phyloP scores from a whole-genome alignment of 2,113 vertebrate species.

The Sander vitreus region DNA sequence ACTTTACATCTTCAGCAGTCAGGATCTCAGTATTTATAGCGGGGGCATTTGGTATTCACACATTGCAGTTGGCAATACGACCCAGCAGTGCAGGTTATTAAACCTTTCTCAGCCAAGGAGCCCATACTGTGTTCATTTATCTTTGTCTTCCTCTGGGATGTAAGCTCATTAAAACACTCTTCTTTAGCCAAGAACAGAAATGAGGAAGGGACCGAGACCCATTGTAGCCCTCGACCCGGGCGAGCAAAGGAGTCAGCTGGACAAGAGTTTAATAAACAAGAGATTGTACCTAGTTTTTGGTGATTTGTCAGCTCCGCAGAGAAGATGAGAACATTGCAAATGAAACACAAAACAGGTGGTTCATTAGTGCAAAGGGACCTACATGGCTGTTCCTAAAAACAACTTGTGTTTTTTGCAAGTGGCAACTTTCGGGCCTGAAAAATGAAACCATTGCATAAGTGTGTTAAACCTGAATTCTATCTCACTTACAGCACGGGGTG shows the following conservation, averaged over 20 bases:
- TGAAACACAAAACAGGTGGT: not conserved
- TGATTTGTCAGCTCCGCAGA: not conserved
- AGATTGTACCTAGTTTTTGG: not conserved
- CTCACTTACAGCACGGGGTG: too few species aligned
- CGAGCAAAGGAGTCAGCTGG: not conserved
- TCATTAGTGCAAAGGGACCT: not conserved
- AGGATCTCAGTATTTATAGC: not conserved
- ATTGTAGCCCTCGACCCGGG: not conserved
- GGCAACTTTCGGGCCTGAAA: too few species aligned
- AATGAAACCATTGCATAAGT: too few species aligned
- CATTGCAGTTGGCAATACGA: not conserved
- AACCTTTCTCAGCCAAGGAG: not conserved
- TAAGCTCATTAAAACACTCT: constrained; percentile 34
- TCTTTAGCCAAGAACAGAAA: constrained; percentile 22
- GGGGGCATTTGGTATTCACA: constrained; percentile 35
- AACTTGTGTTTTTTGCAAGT: not conserved
- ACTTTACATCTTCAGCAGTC: not conserved
- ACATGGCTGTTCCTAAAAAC: not conserved
- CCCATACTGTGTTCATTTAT: not conserved
- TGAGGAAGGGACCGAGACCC: not conserved
- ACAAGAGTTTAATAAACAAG: not conserved
- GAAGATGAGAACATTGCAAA: not conserved
- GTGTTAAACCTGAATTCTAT: too few species aligned
- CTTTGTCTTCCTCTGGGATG: constrained; percentile 12
- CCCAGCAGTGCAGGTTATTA: constrained; percentile 22